Percentiles rank a stretch among this genome's conserved stretches.
Evolutionary conservation across 2,797 vertebrate species (phyloP).

Genomic region (Poecilia picta): DNA sequence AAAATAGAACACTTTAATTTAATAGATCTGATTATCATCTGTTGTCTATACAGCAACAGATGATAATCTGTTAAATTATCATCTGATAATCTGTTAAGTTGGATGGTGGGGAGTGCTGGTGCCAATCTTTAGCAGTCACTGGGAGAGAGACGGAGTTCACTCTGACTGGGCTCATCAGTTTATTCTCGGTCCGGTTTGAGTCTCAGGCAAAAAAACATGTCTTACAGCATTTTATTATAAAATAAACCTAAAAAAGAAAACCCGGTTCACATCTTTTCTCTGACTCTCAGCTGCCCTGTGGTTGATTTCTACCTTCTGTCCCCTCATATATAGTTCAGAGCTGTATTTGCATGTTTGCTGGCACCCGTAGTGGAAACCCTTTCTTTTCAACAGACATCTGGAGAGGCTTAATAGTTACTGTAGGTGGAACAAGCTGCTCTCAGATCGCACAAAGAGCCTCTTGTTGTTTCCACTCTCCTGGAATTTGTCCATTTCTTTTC

Average conservation of each 20-base stretch:
- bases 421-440: conserved; percentile 56
- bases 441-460: conserved; percentile 58
- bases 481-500: neutral
- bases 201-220: neutral
- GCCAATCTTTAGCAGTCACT: neutral
- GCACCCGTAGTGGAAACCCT: conserved; percentile 46
- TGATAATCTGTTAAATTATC: too few species aligned
- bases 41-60: too few species aligned
- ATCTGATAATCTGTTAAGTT: too few species aligned
- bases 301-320: conserved; percentile 17
- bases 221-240: neutral
- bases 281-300: neutral
- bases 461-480: conserved; percentile 37
- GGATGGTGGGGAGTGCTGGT: too few species aligned
- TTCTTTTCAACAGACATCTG: conserved; percentile 46
- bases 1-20: neutral
- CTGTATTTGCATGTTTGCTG: conserved; percentile 23
- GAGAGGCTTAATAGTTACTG: conserved; percentile 52
- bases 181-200: too few species aligned
- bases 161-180: too few species aligned
- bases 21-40: neutral
- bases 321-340: conserved; percentile 9
- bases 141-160: too few species aligned
- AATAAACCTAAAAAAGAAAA: neutral
- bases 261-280: neutral